Conservation (phyloP, 2,797 vertebrate genomes). For the Darevskia nairensis region DNA sequence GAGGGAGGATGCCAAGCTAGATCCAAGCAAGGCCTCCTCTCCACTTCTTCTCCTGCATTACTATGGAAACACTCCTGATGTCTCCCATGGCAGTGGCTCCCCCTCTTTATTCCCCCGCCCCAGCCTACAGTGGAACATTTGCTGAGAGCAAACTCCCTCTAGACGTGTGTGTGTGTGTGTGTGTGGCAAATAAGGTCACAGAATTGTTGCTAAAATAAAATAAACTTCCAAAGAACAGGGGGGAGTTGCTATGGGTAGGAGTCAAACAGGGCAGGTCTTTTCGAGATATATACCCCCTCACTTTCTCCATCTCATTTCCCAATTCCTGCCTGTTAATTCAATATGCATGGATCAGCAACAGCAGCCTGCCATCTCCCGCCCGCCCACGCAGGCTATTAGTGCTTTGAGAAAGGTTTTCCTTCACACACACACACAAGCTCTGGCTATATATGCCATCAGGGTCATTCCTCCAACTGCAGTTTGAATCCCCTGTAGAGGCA, state of each 20-base stretch:
- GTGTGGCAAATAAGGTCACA: not conserved
- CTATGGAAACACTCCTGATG: constrained; percentile 41
- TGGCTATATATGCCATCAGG: no score
- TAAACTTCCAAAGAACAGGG: not conserved
- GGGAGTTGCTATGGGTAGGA: not conserved
- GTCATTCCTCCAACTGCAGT: constrained; percentile 6
- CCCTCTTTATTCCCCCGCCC: no score
- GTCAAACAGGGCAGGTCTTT: not conserved
- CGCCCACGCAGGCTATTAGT: no score
- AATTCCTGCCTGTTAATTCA: not conserved
- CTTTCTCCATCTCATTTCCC: not conserved
- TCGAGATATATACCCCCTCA: no score
- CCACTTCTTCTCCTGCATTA: not conserved
- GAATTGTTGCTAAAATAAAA: not conserved
- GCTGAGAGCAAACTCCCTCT: not conserved
- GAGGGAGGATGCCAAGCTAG: not conserved
- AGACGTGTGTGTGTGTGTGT: no score
- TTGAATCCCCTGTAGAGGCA: not conserved
- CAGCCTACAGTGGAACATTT: not conserved
- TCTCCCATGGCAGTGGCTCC: not conserved
- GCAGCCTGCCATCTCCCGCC: no score
- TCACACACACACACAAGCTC: no score
- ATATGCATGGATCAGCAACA: not conserved
- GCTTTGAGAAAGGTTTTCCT: not conserved
- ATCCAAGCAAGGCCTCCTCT: not conserved